Percentiles rank a stretch among this genome's conserved stretches.
These are phyloP conservation scores for Blera fallax DNA, from an alignment of 2,888 invertebrate species.

Conservation along the genomic window DNA sequence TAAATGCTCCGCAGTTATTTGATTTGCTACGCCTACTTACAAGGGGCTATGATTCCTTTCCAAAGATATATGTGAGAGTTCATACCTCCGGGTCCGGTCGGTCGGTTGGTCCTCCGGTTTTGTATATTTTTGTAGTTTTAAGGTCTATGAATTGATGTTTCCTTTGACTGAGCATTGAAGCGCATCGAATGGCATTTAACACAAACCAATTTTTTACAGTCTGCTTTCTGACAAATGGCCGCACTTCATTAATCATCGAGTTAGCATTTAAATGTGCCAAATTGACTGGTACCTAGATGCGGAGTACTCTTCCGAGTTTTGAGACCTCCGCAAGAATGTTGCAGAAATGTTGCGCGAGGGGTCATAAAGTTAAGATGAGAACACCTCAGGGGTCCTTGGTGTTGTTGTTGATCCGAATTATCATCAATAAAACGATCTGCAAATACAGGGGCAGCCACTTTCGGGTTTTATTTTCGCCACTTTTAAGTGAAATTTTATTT, in stretches of 20 bases:
- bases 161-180: constrained; percentile 37
- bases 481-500: constrained; percentile 54
- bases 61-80: constrained; percentile 22
- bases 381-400: constrained; percentile 39
- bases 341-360: constrained; percentile 49
- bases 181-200: constrained; percentile 66
- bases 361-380: constrained; percentile 59
- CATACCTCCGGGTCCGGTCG: background rate
- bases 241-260: constrained; percentile 64
- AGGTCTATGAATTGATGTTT: constrained; percentile 42
- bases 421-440: constrained; percentile 66
- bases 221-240: constrained; percentile 55
- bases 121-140: constrained; percentile 13
- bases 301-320: constrained; percentile 4
- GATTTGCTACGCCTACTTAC: constrained; percentile 72
- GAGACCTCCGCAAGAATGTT: constrained; percentile 29
- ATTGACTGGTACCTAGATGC: constrained; percentile 21
- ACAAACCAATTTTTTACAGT: constrained; percentile 59
- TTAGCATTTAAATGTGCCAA: constrained; percentile 60
- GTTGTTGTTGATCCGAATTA: constrained; percentile 60
- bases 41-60: constrained; percentile 40
- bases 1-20: constrained; percentile 56
- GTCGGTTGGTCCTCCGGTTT: background rate
- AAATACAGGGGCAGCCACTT: constrained; percentile 41
- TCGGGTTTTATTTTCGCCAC: constrained; percentile 22